Evolutionary conservation across 2,888 invertebrate genomes (phyloP), one percentile per base, ranked within the genome.

Genomic region (Phalangium opilio): DNA sequence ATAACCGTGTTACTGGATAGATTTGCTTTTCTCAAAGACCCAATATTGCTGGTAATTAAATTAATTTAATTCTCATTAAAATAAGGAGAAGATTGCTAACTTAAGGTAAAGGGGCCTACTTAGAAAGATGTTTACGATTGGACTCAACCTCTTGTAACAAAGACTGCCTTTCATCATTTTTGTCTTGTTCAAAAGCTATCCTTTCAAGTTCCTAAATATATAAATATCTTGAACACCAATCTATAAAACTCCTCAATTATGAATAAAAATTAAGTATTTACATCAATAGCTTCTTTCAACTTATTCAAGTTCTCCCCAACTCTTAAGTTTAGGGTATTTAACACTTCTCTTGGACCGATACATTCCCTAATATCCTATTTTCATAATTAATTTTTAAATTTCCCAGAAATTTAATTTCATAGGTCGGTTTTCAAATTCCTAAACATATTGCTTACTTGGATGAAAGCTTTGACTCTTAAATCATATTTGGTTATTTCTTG

Each of bases 331-430:
- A 54, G 41, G n/a, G 33, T 41, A 43, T 55, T 55, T 8, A 55
- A 40, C 2, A 43, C 46, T 19, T 55, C 54, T 3, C 45, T 20
- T 12, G 48, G 46, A 1, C 51, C 50, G 12, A 34, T 38, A 38
- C 54, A 55, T 27, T 55, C 54, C n/a, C 51, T 43, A 41, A 55
- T 55, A n/a, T 54, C 53, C 49, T 55, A 14, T 17, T 34, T n/a
- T 19, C 32, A 41, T 11, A 7, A 14, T 2, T 8, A 8, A 45
- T 38, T 14, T 21, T 33, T 2, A 8, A 45, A 14, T 14, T 11
- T 14, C 32, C 15, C n/a, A 43, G n/a, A 19, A 42, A 43, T 21
- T 17, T 49, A 35, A 35, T n/a, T 32, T 12, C 19, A 39, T 18
- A 35, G 5, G 14, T 10, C 18, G 27, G 20, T 41, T 15, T 27